A percentile compares a stretch with the other conserved stretches of the same genome.
These are phyloP conservation scores for Stercorarius parasiticus DNA, from an alignment of 2,113 vertebrate genomes.

Conservation along the genomic window DNA sequence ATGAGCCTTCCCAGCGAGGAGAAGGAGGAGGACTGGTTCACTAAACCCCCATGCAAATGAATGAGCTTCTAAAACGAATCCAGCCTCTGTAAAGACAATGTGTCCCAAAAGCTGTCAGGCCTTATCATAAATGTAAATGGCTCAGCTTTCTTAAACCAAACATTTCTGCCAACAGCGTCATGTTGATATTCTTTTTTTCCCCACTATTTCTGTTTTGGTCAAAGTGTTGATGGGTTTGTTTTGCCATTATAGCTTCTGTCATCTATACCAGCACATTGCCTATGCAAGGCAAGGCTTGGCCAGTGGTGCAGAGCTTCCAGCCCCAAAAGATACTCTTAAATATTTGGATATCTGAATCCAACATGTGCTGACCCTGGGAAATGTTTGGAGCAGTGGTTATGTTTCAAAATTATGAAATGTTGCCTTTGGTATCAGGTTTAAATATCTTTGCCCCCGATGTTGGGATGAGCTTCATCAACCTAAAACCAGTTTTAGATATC, in stretches of 20 bases:
- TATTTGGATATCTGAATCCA: not conserved
- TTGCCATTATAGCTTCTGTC: not conserved
- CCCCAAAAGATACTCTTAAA: not conserved
- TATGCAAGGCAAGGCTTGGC: not conserved
- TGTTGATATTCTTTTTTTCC: not conserved
- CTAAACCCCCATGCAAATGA: not conserved
- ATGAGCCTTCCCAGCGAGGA: not conserved
- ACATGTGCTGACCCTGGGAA: not conserved
- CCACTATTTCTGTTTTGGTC: not conserved
- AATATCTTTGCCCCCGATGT: not conserved
- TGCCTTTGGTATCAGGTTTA: not conserved
- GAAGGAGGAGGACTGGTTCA: not conserved
- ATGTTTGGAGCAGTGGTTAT: not conserved
- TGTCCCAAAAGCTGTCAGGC: not conserved
- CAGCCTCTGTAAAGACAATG: not conserved
- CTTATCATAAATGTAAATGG: not conserved
- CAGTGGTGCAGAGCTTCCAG: not conserved
- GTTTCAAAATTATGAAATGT: not conserved
- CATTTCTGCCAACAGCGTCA: not conserved
- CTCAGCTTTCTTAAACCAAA: not conserved
- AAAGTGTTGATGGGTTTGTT: not conserved
- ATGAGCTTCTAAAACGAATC: not conserved
- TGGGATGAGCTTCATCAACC: not conserved
- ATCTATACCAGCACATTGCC: not conserved
- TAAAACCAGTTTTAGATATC: too few species aligned